phyloP scores from a whole-genome alignment of 1,140 invertebrate species.

The Macrosteles quadrilineatus region DNA sequence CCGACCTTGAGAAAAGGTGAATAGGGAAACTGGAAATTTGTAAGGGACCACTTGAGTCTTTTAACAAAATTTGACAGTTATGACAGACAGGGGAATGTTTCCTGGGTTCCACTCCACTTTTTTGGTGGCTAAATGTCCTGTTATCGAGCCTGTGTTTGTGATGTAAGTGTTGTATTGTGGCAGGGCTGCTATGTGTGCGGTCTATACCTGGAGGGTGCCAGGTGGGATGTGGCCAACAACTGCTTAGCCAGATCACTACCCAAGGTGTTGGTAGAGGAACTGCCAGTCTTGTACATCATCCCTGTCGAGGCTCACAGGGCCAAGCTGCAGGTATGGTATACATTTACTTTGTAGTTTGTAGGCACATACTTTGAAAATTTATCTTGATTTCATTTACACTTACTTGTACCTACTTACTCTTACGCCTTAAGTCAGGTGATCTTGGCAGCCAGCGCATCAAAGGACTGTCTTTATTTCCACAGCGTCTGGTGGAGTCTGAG shows the following conservation, averaged over 20 bases:
- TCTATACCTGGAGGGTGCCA: slow-evolving; percentile 86
- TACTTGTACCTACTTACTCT: neutral
- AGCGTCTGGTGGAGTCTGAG: no score
- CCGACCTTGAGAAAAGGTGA: no score
- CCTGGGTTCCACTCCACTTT: no score
- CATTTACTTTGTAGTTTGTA: neutral
- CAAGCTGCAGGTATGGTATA: slow-evolving; percentile 69
- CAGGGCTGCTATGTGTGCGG: slow-evolving; percentile 84
- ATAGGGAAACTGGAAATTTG: no score
- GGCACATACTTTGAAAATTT: neutral
- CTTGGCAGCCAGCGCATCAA: no score
- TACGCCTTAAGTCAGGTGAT: no score
- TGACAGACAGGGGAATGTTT: no score
- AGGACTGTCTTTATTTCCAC: no score
- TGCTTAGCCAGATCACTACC: slow-evolving; percentile 75
- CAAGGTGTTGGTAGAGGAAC: slow-evolving; percentile 80
- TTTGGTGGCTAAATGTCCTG: no score
- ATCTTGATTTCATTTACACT: neutral
- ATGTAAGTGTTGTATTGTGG: slow-evolving; percentile 11
- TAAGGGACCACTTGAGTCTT: no score
- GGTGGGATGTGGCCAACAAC: slow-evolving; percentile 73
- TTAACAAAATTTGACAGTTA: no score
- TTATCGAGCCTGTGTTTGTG: no score
- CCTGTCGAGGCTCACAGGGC: slow-evolving; percentile 83
- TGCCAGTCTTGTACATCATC: slow-evolving; percentile 81